Evolutionary conservation across 2,888 invertebrate species (phyloP).

Genomic region (Microchrysa polita): DNA sequence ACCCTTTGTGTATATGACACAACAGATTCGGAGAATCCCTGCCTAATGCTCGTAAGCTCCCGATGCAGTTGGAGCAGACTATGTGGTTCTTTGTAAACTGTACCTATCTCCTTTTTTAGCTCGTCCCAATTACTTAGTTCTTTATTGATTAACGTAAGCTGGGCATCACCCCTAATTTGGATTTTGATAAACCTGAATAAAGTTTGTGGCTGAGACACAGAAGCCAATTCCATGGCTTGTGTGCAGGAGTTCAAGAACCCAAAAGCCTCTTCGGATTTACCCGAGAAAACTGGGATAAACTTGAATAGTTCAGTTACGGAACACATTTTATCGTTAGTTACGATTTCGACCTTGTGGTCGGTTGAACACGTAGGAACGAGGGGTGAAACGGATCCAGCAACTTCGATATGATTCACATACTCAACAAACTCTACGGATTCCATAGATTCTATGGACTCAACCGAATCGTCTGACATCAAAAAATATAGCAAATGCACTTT

Average conservation of each 20-base stretch:
- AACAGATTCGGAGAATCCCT: constrained; percentile 29
- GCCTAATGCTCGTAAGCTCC: neutral
- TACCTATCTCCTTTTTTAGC: neutral
- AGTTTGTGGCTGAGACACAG: constrained; percentile 3
- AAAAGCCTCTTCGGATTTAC: neutral
- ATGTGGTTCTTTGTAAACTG: constrained; percentile 33
- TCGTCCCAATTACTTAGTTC: constrained; percentile 26
- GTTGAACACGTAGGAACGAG: too few relatives aligned
- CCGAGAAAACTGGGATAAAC: neutral
- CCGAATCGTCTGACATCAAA: too few relatives aligned
- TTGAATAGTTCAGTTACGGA: neutral
- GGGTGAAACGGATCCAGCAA: too few relatives aligned
- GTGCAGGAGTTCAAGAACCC: neutral
- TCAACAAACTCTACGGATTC: too few relatives aligned
- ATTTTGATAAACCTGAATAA: neutral
- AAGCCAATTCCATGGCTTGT: neutral
- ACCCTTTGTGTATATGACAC: constrained; percentile 35
- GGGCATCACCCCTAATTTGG: constrained; percentile 37
- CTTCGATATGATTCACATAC: too few relatives aligned
- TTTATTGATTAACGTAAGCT: constrained; percentile 29
- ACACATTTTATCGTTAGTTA: too few relatives aligned
- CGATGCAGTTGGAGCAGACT: neutral
- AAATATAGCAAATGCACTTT: too few relatives aligned
- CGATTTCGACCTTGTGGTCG: too few relatives aligned
- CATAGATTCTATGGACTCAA: too few relatives aligned